Evolutionary conservation across 2,888 invertebrate species (phyloP), one percentile per base, ranked within the genome.

Genomic region (Plemyria rubiginata): DNA sequence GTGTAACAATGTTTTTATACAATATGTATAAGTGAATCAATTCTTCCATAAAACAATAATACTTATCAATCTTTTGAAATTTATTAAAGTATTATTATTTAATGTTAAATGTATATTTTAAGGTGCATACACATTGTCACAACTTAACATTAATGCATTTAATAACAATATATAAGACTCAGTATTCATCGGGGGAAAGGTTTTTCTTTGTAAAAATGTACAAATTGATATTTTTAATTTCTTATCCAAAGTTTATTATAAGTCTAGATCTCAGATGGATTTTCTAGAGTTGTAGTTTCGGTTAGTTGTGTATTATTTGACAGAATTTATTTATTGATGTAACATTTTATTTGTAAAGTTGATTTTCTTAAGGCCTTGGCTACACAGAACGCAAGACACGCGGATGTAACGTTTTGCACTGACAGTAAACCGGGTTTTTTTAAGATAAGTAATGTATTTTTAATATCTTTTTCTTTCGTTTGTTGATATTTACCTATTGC

Each of bases 191-290:
- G 54, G 65, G 38, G 49, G 61, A 54, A 48, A 56, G 49, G 36
- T 36, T 77, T 86, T 87, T 85, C 79, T 85, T 86, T 91, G 90
- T 91, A 91, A 84, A 92, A 91, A 90, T 91, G 91, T 91, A 91
- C 86, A 92, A 90, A 71, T 65, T 49, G 66, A 62, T 68, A 65
- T 66, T 66, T 68, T 67, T 89, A 85, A 88, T 87, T 87, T 84
- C 85, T 86, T 78, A 90, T 92, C 92, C 92, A 92, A 92, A 92
- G 92, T 90, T 91, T 89, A 88, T 87, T 87, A 78, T 91, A 92
- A 92, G 91, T 78, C 87, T 89, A 92, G 92, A 92, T 92, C 92
- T 92, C 92, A 92, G 81, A 85, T 72, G 85, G 84, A 87, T 85
- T 86, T 85, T 84, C 80, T 88, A 88, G 87, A 79, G 78, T 82